Percentiles rank a stretch among this genome's conserved stretches.
Conservation (phyloP, 2,888 invertebrate genomes). For the Agrotis ipsilon region DNA sequence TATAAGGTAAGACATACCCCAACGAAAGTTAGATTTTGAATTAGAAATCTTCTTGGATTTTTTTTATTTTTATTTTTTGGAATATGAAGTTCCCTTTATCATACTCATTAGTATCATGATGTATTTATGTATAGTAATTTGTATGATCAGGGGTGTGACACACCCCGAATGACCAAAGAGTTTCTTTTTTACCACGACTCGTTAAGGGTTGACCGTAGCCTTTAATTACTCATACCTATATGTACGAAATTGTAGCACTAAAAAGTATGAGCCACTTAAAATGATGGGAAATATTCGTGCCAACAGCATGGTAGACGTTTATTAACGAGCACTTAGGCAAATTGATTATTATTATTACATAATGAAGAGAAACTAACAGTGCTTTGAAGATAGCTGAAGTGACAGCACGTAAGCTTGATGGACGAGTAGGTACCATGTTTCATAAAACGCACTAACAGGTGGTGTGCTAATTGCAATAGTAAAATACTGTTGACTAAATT, state of each 20-base stretch:
- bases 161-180: no score
- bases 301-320: constrained; percentile 5
- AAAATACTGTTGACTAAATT: not conserved
- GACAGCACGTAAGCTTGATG: constrained; percentile 20
- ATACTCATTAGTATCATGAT: no score
- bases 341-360: constrained; percentile 31
- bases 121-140: no score
- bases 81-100: no score
- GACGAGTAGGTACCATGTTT: constrained; percentile 36
- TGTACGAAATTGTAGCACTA: not conserved
- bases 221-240: not conserved
- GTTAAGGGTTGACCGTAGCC: not conserved
- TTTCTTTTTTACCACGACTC: no score
- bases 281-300: constrained; percentile 15
- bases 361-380: constrained; percentile 27
- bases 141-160: no score
- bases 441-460: not conserved
- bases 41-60: no score
- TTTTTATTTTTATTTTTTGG: no score
- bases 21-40: no score
- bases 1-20: no score
- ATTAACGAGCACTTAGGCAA: constrained; percentile 34
- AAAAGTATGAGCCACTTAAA: constrained; percentile 18
- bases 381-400: constrained; percentile 25
- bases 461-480: not conserved